Evolutionary conservation across 1,140 invertebrate species (phyloP), one percentile per base, ranked within the genome.

Genomic region (Trachymyrmex cornetzi): DNA sequence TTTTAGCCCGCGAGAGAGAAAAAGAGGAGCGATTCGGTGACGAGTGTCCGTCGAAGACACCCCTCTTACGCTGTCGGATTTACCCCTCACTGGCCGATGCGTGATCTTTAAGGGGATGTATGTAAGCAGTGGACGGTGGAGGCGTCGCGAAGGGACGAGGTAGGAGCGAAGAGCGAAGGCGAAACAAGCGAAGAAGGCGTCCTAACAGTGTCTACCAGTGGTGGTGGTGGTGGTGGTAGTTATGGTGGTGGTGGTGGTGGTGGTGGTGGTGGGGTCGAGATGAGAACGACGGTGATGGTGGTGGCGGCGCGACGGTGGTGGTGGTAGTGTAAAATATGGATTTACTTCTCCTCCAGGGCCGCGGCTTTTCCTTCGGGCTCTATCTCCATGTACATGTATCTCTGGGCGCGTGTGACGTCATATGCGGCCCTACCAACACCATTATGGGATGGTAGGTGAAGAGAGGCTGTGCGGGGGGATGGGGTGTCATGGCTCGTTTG

Each of bases 261-360:
- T 48, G 14, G 16, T 44, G 34, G 14, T 81, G 84, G 61, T 75
- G 57, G 85, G 80, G 57, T 48, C 38, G 69, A 75, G 80, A 84
- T 84, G 80, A 84, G 69, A 24, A 48, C 64, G 69, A 84, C 80
- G 80, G 44, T 55, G 63, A 77, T 75, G 82, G 61, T 80, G 84
- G 74, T 79, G 82, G 48, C 44, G 86, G 34, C 50, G 63, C 27
- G 50, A 3, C 6, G 5, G n/a, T 88, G 88, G 91, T 90, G 89
- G 93, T 93, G 91, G 93, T 93, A 92, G 94, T 93, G 94, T 95
- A 95, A 95, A 95, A 95, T 95, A 95, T 95, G 94, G 94, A 95
- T 95, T 94, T 94, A 94, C 94, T 93, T 94, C 94, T 93, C 94
- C 94, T 94, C 92, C 90, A 90, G 91, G 89, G 90, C 91, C 93